phyloP scores from a whole-genome alignment of 2,888 invertebrate species.

The Zaprionus obscuricornis region DNA sequence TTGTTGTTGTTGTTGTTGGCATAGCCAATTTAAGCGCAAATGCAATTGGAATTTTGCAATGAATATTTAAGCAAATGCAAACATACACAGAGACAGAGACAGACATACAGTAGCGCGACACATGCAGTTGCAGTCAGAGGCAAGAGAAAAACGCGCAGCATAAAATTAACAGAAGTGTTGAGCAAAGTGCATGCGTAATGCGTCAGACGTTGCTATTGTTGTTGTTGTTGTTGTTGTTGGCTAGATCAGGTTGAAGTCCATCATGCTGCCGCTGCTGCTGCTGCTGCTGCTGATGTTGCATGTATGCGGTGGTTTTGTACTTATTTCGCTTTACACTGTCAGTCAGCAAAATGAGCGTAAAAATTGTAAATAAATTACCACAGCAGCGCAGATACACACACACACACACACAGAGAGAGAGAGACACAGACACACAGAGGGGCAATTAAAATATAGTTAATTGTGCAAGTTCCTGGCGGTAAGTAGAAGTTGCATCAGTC shows the following conservation, averaged over 20 bases:
- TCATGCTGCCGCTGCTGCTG: conserved; percentile 30
- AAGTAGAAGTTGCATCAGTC: conserved; percentile 39
- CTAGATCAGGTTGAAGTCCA: conserved; percentile 24
- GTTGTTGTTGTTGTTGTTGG: conserved; percentile 9
- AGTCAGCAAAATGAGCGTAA: conserved; percentile 61
- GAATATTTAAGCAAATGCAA: conserved; percentile 66
- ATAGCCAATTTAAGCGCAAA: conserved; percentile 72
- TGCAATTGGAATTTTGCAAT: conserved; percentile 73
- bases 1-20: conserved; percentile 50
- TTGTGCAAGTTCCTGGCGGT: conserved; percentile 57
- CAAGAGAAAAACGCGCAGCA: conserved; percentile 39
- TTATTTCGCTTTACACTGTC: conserved; percentile 43
- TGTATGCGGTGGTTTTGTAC: conserved; percentile 30
- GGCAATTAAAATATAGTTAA: conserved; percentile 65
- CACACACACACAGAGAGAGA: not conserved
- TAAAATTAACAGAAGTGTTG: conserved; percentile 79
- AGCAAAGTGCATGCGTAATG: conserved; percentile 77
- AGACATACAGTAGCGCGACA: conserved; percentile 6
- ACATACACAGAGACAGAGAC: conserved; percentile 18
- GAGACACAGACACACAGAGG: conserved; percentile 22
- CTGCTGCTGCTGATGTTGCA: conserved; percentile 20
- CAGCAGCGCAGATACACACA: conserved; percentile 1
- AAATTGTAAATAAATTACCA: conserved; percentile 64
- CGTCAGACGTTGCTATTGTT: conserved; percentile 24
- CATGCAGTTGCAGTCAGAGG: conserved; percentile 8